phyloP scores from a whole-genome alignment of 2,888 invertebrate genomes.

The Xylocampa areola region DNA sequence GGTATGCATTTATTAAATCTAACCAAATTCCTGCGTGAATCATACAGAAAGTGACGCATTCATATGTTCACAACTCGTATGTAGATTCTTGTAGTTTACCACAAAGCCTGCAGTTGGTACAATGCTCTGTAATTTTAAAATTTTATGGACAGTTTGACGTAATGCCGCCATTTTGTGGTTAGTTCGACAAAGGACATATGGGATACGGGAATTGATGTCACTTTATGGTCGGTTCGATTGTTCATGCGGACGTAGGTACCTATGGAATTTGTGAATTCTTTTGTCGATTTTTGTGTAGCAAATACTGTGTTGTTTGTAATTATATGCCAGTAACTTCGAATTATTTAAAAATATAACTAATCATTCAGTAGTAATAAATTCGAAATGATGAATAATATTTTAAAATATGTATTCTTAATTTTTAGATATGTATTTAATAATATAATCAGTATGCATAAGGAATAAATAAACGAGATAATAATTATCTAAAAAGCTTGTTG shows the following conservation, averaged over 20 bases:
- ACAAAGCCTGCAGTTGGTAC: neutral
- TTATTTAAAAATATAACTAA: too few relatives aligned
- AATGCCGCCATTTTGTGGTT: constrained; percentile 16
- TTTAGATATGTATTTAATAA: too few relatives aligned
- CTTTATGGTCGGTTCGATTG: constrained; percentile 14
- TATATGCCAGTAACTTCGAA: too few relatives aligned
- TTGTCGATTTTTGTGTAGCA: neutral
- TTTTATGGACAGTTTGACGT: constrained; percentile 33
- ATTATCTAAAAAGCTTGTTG: too few relatives aligned
- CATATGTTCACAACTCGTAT: neutral
- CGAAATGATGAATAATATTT: too few relatives aligned
- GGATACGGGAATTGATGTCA: constrained; percentile 4
- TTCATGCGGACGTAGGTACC: constrained; percentile 6
- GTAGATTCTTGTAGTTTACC: neutral
- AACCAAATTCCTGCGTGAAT: too few relatives aligned
- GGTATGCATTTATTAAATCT: too few relatives aligned
- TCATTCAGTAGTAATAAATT: too few relatives aligned
- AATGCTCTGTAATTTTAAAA: constrained; percentile 18
- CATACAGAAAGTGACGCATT: neutral
- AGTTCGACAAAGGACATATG: too few relatives aligned
- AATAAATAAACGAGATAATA: too few relatives aligned
- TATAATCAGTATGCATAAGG: too few relatives aligned
- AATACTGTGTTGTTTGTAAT: neutral
- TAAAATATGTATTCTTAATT: too few relatives aligned
- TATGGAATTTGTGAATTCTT: constrained; percentile 26